phyloP scores from a whole-genome alignment of 2,888 invertebrate species.

The Volucella inanis region DNA sequence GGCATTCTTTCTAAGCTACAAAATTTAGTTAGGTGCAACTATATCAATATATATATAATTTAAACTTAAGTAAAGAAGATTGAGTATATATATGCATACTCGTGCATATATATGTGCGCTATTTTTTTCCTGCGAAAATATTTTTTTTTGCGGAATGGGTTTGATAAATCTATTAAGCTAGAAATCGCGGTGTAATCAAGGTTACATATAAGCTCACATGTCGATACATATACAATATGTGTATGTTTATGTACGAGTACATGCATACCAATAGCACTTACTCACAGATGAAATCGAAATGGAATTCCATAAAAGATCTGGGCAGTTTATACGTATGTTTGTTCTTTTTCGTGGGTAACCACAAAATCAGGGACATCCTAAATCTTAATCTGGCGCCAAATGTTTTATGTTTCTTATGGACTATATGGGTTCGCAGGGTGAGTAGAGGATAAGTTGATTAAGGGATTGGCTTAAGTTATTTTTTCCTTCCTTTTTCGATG shows the following conservation, averaged over 20 bases:
- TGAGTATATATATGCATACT: slow-evolving; percentile 7
- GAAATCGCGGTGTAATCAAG: slow-evolving; percentile 38
- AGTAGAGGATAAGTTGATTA: slow-evolving; percentile 56
- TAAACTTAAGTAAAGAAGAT: slow-evolving; percentile 19
- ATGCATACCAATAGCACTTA: slow-evolving; percentile 41
- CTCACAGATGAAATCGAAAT: slow-evolving; percentile 53
- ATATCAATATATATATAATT: background rate
- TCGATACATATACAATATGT: background rate
- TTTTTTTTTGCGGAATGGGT: background rate
- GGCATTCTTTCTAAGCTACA: too few species aligned
- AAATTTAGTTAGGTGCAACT: too few species aligned
- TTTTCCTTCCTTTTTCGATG: slow-evolving; percentile 45
- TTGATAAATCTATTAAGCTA: background rate
- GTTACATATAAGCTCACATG: slow-evolving; percentile 30
- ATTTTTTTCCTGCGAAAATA: background rate
- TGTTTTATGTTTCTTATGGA: slow-evolving; percentile 57
- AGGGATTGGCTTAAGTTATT: slow-evolving; percentile 64
- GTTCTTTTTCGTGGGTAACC: slow-evolving; percentile 50
- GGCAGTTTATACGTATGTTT: slow-evolving; percentile 46
- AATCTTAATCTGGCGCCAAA: slow-evolving; percentile 72
- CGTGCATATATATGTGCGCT: background rate
- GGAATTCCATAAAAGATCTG: slow-evolving; percentile 64
- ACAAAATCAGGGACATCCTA: slow-evolving; percentile 66
- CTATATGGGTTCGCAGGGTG: slow-evolving; percentile 33
- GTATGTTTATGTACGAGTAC: background rate